A percentile compares a stretch with the other conserved stretches of the same genome.
phyloP scores from a whole-genome alignment of 2,797 vertebrate genomes.

The Propithecus deckenii region DNA sequence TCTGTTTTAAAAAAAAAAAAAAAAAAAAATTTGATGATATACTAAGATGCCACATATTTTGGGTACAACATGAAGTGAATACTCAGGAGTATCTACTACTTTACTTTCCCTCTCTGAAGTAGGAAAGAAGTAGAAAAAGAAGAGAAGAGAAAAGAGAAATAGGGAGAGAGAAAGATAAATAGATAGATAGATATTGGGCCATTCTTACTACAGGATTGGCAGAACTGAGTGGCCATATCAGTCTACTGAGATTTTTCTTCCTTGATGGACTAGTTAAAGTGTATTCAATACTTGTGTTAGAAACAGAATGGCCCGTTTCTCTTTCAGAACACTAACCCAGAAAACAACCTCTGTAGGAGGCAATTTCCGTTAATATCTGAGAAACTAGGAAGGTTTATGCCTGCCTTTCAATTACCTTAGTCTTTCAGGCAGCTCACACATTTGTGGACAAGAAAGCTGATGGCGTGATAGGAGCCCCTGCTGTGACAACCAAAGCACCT shows the following conservation, averaged over 20 bases:
- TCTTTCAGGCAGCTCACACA: constrained; percentile 56
- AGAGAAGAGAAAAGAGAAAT: no score
- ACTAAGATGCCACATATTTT: background rate
- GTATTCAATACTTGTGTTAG: background rate
- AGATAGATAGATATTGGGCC: accelerated
- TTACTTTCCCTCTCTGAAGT: background rate
- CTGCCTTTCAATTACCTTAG: constrained; percentile 67
- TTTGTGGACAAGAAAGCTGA: constrained; percentile 53
- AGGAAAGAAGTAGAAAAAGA: background rate
- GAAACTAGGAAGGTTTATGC: constrained; percentile 33
- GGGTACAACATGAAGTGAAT: background rate
- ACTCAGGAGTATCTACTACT: background rate
- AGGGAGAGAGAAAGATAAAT: background rate
- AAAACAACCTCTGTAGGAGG: constrained; percentile 51
- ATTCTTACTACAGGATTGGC: background rate
- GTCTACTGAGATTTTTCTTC: constrained; percentile 1
- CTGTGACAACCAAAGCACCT: constrained; percentile 44
- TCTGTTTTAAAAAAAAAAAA: background rate
- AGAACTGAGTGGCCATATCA: background rate
- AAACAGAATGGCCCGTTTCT: constrained; percentile 35
- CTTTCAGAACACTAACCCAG: constrained; percentile 29
- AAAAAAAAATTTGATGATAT: background rate
- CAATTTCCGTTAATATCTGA: constrained; percentile 64
- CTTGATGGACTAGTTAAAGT: background rate
- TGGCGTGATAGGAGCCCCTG: constrained; percentile 48